Evolutionary conservation across 2,113 vertebrate species (phyloP).

Genomic region (Ancistrus triradiatus): DNA sequence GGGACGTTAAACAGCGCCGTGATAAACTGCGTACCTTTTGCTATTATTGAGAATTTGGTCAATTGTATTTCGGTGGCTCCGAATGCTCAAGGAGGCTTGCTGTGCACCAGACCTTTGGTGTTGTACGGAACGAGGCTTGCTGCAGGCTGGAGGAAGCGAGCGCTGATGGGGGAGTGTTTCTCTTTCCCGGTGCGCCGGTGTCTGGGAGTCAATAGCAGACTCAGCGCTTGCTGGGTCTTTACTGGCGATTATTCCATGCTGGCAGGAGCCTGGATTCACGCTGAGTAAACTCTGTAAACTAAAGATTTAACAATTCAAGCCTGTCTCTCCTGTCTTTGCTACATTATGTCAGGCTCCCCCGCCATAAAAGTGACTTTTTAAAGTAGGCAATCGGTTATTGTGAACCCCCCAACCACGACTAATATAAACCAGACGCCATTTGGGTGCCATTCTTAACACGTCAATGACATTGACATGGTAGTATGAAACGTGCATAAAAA

Average conservation of each 20-base stretch:
- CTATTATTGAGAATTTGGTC: background rate
- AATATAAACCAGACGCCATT: no score
- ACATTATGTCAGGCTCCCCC: no score
- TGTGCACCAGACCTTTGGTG: background rate
- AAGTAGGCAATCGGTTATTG: no score
- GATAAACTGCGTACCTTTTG: no score
- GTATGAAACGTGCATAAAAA: no score
- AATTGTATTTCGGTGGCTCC: background rate
- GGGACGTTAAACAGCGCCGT: background rate
- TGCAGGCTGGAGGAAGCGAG: background rate
- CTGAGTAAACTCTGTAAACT: background rate
- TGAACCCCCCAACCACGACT: no score
- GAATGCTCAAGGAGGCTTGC: background rate
- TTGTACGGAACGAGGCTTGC: background rate
- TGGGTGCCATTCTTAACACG: no score
- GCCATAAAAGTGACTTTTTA: no score
- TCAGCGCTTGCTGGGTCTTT: slow-evolving; percentile 9
- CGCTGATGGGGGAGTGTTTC: background rate
- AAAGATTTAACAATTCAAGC: no score
- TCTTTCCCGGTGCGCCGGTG: background rate
- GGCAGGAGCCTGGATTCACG: background rate
- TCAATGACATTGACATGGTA: no score
- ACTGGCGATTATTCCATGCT: background rate
- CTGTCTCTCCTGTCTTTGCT: no score
- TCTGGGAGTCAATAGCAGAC: slow-evolving; percentile 1